These are phyloP conservation scores for Lasioglossum leucozonium DNA, from an alignment of 2,888 invertebrate species.

Conservation along the genomic window DNA sequence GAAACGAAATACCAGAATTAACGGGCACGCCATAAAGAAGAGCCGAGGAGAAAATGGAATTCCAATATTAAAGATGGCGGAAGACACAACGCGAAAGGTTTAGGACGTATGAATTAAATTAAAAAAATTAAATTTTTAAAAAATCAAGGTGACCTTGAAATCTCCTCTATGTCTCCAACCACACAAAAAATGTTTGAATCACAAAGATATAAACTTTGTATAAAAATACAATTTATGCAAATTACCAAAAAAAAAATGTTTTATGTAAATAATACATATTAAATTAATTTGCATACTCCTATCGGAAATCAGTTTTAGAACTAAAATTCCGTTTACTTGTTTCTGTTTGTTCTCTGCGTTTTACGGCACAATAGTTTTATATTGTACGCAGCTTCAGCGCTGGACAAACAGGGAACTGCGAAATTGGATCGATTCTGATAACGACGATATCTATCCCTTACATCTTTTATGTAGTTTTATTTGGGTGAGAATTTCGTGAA, in stretches of 20 bases:
- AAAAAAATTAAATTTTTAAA: too few species aligned
- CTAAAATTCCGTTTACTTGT: conserved; percentile 22
- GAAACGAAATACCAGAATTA: conserved; percentile 17
- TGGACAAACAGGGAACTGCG: conserved; percentile 25
- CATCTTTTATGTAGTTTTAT: conserved; percentile 7
- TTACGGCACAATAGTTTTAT: not conserved
- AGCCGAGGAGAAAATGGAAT: not conserved
- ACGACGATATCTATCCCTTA: conserved; percentile 22
- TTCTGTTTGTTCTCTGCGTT: conserved; percentile 32
- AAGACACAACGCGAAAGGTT: not conserved
- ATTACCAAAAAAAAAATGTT: not conserved
- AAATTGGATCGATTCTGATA: conserved; percentile 33
- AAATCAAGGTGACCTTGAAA: too few species aligned
- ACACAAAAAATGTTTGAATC: too few species aligned
- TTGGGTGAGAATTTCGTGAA: not conserved
- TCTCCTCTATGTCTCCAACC: too few species aligned
- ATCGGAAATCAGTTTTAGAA: not conserved
- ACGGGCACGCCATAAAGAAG: conserved; percentile 13
- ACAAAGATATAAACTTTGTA: too few species aligned
- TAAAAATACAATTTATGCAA: too few species aligned
- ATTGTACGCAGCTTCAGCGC: conserved; percentile 31
- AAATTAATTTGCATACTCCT: conserved; percentile 13
- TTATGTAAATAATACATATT: not conserved
- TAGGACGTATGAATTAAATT: too few species aligned
- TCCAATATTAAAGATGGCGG: not conserved